Base-by-base conservation (phyloP, 2,113 vertebrate species). In the Corvus hawaiiensis region DNA sequence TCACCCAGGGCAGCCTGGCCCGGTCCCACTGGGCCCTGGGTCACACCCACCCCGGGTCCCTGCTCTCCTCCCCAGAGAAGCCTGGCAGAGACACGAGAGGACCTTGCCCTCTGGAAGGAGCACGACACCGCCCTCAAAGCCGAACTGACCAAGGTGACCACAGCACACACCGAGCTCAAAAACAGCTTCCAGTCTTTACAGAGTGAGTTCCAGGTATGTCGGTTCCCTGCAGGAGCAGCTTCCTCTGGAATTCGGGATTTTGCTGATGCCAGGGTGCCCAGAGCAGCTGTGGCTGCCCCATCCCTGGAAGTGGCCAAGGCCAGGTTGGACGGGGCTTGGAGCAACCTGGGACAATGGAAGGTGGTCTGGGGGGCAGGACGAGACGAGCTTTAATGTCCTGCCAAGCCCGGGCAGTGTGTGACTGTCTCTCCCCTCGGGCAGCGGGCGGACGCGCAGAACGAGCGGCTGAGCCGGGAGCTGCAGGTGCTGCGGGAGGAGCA, bases 141-240 rank as follows among this genome's bases (percentile, higher is more conserved):
- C 3, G 98, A 96, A 10, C 92, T 96, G 89, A 97, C 21, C 74
- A 86, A 97, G 11, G 94, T 98, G 64, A 97, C 56, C 93, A 76
- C 94, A 6, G 98, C 94, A 5, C 98, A 99, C 51, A 84, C 77
- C 13, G 95, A 98, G 94, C 97, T 97, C 10, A 87, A 90, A 28
- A 98, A 97, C 67, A 98, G 98, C 84, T 97, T 99, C 79, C 98
- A 98, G 3, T 43, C 96, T 56, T 62, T 99, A 46, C 98, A 99
- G n/a, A 97, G 96, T 20, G 95, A 99, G 68, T 95, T 99, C 49
- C 98, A 99, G 99, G 99, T 99, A 97, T 0, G 5, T 8, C 4
- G 3, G 33, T 0, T 26, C 55, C 76, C 73, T 1, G 1, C 30
- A 20, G 41, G 17, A 56, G 33, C 24, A 5, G 39, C 48, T 18